Percentiles rank a stretch among this genome's conserved stretches.
Evolutionary conservation across 2,888 invertebrate genomes (phyloP).

Genomic region (Caenorhabditis sulstoni): DNA sequence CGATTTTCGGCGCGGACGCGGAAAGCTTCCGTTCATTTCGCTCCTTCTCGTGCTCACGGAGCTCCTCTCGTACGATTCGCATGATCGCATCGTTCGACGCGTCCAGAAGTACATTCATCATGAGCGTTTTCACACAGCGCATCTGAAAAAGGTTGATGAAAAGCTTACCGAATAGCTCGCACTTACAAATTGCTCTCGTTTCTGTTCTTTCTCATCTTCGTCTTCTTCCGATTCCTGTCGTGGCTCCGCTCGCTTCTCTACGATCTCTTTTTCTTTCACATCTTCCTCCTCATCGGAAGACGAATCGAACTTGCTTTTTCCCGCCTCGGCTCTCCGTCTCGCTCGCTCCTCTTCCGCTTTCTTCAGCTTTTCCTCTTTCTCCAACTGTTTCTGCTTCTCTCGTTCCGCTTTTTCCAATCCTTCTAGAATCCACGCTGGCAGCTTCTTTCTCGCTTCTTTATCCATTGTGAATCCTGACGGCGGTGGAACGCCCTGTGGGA

Average conservation of each 20-base stretch:
- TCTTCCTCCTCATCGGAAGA: constrained; percentile 66
- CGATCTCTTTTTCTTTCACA: constrained; percentile 16
- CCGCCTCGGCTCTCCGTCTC: constrained; percentile 63
- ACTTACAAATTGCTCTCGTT: constrained; percentile 53
- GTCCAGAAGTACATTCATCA: constrained; percentile 94
- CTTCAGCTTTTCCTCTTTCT: constrained; percentile 82
- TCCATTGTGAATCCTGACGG: constrained; percentile 41
- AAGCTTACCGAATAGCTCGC: background rate
- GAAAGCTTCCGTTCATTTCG: constrained; percentile 19
- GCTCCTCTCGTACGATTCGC: constrained; percentile 87
- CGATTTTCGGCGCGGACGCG: constrained; percentile 60
- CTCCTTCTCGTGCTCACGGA: constrained; percentile 25
- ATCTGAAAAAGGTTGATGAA: constrained; percentile 46
- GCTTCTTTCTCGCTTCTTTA: constrained; percentile 75
- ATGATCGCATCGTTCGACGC: constrained; percentile 93
- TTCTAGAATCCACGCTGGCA: constrained; percentile 98
- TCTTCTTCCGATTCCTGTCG: background rate
- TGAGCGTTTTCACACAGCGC: constrained; percentile 75
- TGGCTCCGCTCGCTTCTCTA: constrained; percentile 4
- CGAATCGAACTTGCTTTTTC: constrained; percentile 73
- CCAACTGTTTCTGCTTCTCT: constrained; percentile 90
- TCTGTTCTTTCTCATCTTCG: constrained; percentile 39
- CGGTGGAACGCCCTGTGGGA: constrained; percentile 21
- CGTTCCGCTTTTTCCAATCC: constrained; percentile 97
- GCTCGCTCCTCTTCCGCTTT: constrained; percentile 64